Percentiles rank a stretch among this genome's conserved stretches.
Evolutionary conservation across 2,797 vertebrate genomes (phyloP).

Genomic region (Microcaecilia unicolor): DNA sequence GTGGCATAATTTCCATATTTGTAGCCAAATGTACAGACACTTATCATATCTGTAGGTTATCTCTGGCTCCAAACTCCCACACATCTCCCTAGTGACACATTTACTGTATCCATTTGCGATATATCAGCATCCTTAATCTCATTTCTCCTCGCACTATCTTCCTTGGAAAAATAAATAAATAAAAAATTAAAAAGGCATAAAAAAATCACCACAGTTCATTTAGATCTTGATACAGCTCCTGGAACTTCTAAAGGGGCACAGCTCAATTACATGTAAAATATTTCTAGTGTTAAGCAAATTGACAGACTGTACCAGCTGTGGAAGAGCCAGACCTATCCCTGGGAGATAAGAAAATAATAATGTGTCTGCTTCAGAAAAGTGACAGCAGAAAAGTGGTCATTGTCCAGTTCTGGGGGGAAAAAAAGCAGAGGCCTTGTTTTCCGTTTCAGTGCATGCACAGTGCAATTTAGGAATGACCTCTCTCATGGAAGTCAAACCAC

Average conservation of each 20-base stretch:
- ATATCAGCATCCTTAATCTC: slow-evolving; percentile 17
- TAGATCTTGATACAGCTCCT: neutral
- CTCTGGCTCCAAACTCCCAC: slow-evolving; percentile 23
- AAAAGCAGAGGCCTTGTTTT: no score
- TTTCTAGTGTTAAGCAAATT: neutral
- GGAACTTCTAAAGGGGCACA: neutral
- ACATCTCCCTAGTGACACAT: slow-evolving; percentile 20
- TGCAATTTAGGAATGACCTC: no score
- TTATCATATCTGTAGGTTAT: slow-evolving; percentile 28
- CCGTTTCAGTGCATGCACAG: no score
- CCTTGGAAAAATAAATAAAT: neutral
- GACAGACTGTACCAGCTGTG: rapidly evolving
- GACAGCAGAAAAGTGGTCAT: neutral
- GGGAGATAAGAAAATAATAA: neutral
- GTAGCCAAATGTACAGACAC: slow-evolving; percentile 30
- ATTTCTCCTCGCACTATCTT: slow-evolving; percentile 16
- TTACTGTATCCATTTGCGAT: slow-evolving; percentile 24
- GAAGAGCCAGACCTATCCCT: neutral
- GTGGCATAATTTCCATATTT: slow-evolving; percentile 22
- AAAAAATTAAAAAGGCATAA: no score
- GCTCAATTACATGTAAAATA: neutral
- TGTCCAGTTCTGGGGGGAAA: neutral
- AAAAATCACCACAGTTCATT: neutral
- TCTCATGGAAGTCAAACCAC: no score
- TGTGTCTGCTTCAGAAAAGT: neutral